Conservation (phyloP, 2,797 vertebrate genomes). For the Sebastes steindachneri region DNA sequence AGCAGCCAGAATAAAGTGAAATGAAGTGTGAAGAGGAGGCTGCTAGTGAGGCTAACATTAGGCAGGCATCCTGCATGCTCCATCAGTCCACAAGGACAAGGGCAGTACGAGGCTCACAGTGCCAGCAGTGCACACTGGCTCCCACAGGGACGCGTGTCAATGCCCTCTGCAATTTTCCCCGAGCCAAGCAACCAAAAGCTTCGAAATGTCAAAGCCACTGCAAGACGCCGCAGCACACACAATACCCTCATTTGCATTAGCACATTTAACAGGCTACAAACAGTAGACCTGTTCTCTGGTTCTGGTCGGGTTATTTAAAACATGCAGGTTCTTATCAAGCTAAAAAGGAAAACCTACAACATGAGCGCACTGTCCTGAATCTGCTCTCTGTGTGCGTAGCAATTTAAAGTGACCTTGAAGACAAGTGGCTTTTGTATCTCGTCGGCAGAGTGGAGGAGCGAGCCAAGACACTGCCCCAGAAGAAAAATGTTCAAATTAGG, state of each 20-base stretch:
- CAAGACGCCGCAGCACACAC: conserved; percentile 14
- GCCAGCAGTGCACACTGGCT: conserved; percentile 51
- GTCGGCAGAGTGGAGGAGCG: neutral
- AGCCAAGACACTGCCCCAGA: neutral
- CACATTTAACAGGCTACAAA: conserved; percentile 8
- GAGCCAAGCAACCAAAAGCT: conserved; percentile 44
- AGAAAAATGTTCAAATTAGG: conserved; percentile 32
- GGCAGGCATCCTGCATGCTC: conserved; percentile 36
- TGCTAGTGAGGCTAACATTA: conserved; percentile 38
- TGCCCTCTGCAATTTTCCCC: conserved; percentile 43
- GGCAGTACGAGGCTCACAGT: conserved; percentile 28
- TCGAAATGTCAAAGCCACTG: conserved; percentile 62
- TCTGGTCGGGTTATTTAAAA: neutral
- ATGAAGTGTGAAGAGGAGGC: conserved; percentile 40
- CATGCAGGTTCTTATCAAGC: neutral
- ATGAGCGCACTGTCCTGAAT: neutral
- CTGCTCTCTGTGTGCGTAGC: neutral
- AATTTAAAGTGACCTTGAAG: conserved; percentile 45
- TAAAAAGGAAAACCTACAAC: neutral
- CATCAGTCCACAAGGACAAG: conserved; percentile 55
- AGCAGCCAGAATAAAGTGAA: conserved; percentile 42
- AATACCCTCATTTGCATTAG: conserved; percentile 33
- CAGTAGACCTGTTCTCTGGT: conserved; percentile 9
- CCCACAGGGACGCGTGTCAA: conserved; percentile 52
- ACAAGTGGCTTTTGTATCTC: conserved; percentile 7